Conservation (phyloP, 2,888 invertebrate species). For the Dicyrtomina minuta region DNA sequence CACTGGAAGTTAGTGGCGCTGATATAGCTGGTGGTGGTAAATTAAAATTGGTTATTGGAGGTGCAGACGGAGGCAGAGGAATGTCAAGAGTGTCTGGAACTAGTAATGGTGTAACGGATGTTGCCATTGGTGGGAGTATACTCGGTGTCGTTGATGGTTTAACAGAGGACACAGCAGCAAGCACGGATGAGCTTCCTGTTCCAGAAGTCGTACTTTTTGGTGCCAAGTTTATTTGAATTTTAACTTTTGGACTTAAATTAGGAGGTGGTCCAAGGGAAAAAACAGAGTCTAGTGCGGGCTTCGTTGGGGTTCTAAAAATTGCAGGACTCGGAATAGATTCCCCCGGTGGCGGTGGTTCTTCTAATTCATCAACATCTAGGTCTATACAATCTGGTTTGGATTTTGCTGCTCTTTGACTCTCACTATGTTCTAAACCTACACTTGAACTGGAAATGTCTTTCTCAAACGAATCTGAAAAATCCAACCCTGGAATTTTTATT, state of each 20-base stretch:
- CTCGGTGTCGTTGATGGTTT: conserved; percentile 30
- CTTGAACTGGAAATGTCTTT: neutral
- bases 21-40: conserved; percentile 38
- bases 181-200: neutral
- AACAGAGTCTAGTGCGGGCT: conserved; percentile 28
- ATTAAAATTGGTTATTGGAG: conserved; percentile 32
- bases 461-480: conserved; percentile 34
- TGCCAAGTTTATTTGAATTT: conserved; percentile 49
- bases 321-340: conserved; percentile 26
- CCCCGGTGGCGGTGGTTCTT: conserved; percentile 41
- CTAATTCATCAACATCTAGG: conserved; percentile 34
- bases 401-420: conserved; percentile 31
- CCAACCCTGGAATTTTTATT: conserved; percentile 1
- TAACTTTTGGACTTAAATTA: conserved; percentile 36
- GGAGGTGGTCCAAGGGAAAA: conserved; percentile 38
- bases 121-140: conserved; percentile 6
- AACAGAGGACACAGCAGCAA: neutral
- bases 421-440: too few species aligned
- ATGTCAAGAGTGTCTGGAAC: conserved; percentile 17
- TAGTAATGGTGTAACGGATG: neutral
- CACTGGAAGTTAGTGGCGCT: neutral
- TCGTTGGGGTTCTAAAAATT: conserved; percentile 14
- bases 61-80: conserved; percentile 19
- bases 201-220: conserved; percentile 6
- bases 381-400: conserved; percentile 22